phyloP scores from a whole-genome alignment of 23 tunicate genomes.

The Clavelina lepadiformis region DNA sequence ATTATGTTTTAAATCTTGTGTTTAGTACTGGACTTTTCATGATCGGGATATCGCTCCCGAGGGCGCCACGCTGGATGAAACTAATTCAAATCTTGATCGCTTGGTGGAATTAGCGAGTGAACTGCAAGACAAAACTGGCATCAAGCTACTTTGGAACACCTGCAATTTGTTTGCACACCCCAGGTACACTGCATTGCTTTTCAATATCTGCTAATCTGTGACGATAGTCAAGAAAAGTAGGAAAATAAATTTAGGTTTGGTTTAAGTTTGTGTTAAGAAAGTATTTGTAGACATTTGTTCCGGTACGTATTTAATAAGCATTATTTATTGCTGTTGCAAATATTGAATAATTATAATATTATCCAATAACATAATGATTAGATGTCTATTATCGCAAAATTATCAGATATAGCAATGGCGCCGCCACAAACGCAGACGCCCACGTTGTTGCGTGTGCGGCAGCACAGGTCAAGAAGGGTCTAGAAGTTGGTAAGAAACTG shows the following conservation, averaged over 20 bases:
- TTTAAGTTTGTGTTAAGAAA: too few species aligned
- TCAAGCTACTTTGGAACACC: constrained; percentile 92
- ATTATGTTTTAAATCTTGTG: not conserved
- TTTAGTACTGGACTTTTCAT: constrained; percentile 90
- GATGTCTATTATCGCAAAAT: too few species aligned
- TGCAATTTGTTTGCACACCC: constrained; percentile 95
- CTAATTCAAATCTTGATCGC: constrained; percentile 75
- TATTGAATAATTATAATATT: too few species aligned
- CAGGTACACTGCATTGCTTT: constrained; percentile 20
- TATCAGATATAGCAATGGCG: constrained; percentile 89
- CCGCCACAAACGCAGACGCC: constrained; percentile 76
- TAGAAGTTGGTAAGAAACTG: constrained; percentile 77
- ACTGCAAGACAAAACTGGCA: constrained; percentile 56
- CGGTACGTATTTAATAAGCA: too few species aligned
- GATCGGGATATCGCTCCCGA: constrained; percentile 95
- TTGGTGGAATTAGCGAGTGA: constrained; percentile 68
- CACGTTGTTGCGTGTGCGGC: constrained; percentile 92
- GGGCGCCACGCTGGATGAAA: constrained; percentile 77
- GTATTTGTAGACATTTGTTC: too few species aligned
- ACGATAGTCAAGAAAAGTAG: too few species aligned
- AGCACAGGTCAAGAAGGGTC: constrained; percentile 86
- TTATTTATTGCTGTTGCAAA: too few species aligned
- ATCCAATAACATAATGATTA: too few species aligned
- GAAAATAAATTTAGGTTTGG: too few species aligned
- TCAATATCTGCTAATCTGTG: too few species aligned